Conservation (phyloP, 1,140 invertebrate genomes). For the Heliothis subflexa region DNA sequence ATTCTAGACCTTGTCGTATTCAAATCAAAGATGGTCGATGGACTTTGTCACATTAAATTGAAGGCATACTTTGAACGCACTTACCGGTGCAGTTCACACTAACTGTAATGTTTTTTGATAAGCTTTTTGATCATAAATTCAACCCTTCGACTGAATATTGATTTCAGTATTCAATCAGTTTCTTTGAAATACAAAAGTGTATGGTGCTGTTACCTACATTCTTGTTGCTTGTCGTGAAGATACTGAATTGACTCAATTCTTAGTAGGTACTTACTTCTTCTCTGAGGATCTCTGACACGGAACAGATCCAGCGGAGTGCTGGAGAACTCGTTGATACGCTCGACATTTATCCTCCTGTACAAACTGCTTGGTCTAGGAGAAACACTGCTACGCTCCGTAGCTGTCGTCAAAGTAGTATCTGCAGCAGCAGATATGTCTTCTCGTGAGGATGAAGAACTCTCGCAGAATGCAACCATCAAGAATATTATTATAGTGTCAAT, state of each 20-base stretch:
- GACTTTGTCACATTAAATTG: too few relatives aligned
- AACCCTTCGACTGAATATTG: too few relatives aligned
- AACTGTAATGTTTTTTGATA: too few relatives aligned
- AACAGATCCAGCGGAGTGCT: conserved; percentile 35
- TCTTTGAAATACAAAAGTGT: too few relatives aligned
- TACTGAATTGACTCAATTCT: background rate
- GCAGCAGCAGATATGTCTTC: background rate
- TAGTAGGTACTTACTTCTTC: conserved; percentile 44
- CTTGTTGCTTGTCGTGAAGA: too few relatives aligned
- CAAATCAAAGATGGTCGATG: too few relatives aligned
- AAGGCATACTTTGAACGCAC: too few relatives aligned
- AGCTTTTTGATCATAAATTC: too few relatives aligned
- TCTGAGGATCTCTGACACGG: background rate
- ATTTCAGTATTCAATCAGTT: too few relatives aligned
- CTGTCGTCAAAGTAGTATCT: conserved; percentile 52
- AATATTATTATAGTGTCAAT: background rate
- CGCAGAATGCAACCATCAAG: background rate
- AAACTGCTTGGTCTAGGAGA: conserved; percentile 51
- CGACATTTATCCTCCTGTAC: conserved; percentile 47
- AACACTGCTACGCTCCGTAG: conserved; percentile 25
- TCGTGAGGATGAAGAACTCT: background rate
- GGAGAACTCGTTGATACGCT: background rate
- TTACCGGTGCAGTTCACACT: too few relatives aligned
- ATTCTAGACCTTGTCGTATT: too few relatives aligned
- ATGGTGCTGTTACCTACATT: too few relatives aligned